Percentiles rank a stretch among this genome's conserved stretches.
phyloP scores from a whole-genome alignment of 2,113 vertebrate species.

The Lonchura striata region DNA sequence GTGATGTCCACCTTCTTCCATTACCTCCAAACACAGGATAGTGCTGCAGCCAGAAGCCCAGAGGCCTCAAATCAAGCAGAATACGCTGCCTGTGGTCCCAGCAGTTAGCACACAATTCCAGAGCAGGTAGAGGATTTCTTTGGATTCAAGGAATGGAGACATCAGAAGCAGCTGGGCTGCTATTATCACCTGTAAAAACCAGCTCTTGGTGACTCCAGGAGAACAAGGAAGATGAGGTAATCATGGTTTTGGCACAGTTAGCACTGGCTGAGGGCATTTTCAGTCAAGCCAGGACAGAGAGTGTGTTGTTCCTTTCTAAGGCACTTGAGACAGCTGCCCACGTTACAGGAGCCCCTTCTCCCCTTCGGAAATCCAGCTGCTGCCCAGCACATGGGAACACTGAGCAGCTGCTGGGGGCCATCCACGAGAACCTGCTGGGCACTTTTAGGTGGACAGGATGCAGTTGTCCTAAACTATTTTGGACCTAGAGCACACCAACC shows the following conservation, averaged over 20 bases:
- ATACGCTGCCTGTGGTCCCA: not conserved
- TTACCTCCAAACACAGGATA: not conserved
- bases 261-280: not conserved
- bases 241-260: conserved; percentile 34
- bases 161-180: not conserved
- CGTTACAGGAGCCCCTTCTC: not conserved
- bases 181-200: not conserved
- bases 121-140: not conserved
- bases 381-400: not conserved
- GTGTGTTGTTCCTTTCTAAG: not conserved
- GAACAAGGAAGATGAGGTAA: not conserved
- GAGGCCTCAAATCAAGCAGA: not conserved
- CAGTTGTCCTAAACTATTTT: conserved; percentile 26
- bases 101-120: not conserved
- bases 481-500: not conserved
- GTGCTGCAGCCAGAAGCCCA: not conserved
- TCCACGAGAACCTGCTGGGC: not conserved
- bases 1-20: not conserved
- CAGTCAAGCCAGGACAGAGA: not conserved
- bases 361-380: not conserved
- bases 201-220: not conserved
- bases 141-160: not conserved
- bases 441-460: conserved; percentile 2
- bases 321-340: not conserved
- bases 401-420: not conserved